These are phyloP conservation scores for Brachypterus glaber DNA, from an alignment of 2,888 invertebrate genomes.

Conservation along the genomic window DNA sequence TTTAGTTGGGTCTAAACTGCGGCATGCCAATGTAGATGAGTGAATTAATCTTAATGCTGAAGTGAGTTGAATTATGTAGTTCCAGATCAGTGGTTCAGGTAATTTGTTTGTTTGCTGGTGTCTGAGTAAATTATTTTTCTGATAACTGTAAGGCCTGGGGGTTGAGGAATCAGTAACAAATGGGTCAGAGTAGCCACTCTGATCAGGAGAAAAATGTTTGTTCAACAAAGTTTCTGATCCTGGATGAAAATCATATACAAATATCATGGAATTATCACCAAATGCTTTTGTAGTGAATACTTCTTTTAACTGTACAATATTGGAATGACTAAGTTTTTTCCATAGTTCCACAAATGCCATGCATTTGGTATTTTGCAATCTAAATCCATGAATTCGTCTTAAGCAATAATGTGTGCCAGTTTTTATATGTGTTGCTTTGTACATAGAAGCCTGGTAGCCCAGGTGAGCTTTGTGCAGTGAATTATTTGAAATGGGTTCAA, in stretches of 20 bases:
- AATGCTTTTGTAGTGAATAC: constrained; percentile 93
- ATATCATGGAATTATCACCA: constrained; percentile 90
- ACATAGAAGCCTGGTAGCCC: constrained; percentile 72
- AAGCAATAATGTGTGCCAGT: constrained; percentile 79
- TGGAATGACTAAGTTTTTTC: constrained; percentile 92
- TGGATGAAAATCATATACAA: constrained; percentile 94
- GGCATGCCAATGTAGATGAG: constrained; percentile 60
- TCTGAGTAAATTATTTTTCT: constrained; percentile 70
- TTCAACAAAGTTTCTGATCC: constrained; percentile 79
- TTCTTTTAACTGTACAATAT: constrained; percentile 85
- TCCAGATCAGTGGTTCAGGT: constrained; percentile 90
- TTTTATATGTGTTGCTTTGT: constrained; percentile 82
- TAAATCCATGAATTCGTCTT: constrained; percentile 79
- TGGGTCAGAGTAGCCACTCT: constrained; percentile 60
- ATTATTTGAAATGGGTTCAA: constrained; percentile 57
- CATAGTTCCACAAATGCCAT: constrained; percentile 83
- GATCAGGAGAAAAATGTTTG: constrained; percentile 66
- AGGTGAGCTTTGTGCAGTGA: constrained; percentile 56
- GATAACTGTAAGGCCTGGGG: constrained; percentile 70
- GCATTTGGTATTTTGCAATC: constrained; percentile 73
- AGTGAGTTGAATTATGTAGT: constrained; percentile 88
- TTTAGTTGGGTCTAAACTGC: constrained; percentile 86
- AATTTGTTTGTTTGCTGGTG: constrained; percentile 62
- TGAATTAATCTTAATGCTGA: constrained; percentile 89
- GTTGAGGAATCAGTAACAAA: constrained; percentile 77